Conservation (phyloP, 2,888 invertebrate species). For the Mythimna ferrago region DNA sequence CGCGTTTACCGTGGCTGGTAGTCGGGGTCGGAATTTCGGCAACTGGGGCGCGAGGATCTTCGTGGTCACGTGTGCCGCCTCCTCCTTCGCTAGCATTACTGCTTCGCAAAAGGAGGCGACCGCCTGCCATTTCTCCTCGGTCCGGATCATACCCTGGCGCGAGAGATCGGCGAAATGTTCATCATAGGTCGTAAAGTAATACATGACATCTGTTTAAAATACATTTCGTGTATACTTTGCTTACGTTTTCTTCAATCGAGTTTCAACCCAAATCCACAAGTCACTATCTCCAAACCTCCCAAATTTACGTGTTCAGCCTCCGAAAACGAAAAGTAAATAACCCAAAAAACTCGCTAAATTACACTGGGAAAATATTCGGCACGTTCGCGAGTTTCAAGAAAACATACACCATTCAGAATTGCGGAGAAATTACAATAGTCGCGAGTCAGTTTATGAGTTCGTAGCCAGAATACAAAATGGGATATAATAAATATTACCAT, state of each 20-base stretch:
- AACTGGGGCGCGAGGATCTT: too few species aligned
- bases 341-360: slow-evolving; percentile 23
- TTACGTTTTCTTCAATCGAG: not conserved
- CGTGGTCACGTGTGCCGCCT: too few species aligned
- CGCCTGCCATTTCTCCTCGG: too few species aligned
- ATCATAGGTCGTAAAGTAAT: too few species aligned
- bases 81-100: too few species aligned
- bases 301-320: slow-evolving; percentile 29
- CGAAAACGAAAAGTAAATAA: slow-evolving; percentile 15
- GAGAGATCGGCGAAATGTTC: too few species aligned
- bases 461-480: slow-evolving; percentile 51
- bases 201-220: too few species aligned
- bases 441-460: slow-evolving; percentile 48
- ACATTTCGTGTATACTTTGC: too few species aligned
- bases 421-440: slow-evolving; percentile 63
- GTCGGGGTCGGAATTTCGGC: too few species aligned
- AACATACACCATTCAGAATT: slow-evolving; percentile 50
- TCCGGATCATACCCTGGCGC: too few species aligned
- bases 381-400: slow-evolving; percentile 46
- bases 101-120: too few species aligned
- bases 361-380: slow-evolving; percentile 30
- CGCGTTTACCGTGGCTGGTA: too few species aligned
- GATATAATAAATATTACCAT: slow-evolving; percentile 57
- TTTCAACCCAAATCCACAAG: not conserved
- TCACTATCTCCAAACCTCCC: slow-evolving; percentile 14